Evolutionary conservation across 2,888 invertebrate species (phyloP).

Genomic region (Mylabris sibirica): DNA sequence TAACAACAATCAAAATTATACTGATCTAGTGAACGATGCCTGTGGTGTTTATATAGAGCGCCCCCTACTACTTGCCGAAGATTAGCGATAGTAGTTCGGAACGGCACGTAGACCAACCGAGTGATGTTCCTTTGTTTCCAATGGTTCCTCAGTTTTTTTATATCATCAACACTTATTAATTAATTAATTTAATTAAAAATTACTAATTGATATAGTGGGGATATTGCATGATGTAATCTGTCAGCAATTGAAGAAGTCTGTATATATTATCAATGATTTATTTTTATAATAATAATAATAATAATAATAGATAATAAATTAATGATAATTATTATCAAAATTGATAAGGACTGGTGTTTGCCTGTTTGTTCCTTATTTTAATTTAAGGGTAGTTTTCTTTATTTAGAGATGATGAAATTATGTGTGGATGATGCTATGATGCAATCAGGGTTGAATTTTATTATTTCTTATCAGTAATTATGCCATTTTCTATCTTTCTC

Average conservation of each 20-base stretch:
- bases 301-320: too few species aligned
- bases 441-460: slow-evolving; percentile 2
- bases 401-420: background rate
- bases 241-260: background rate
- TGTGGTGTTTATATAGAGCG: slow-evolving; percentile 38
- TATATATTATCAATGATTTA: background rate
- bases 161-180: too few species aligned
- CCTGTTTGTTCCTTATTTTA: too few species aligned
- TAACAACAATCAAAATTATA: slow-evolving; percentile 27
- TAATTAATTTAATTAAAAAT: too few species aligned
- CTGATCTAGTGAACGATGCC: slow-evolving; percentile 31
- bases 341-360: too few species aligned
- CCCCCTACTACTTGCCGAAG: slow-evolving; percentile 28
- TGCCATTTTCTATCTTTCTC: too few species aligned
- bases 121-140: slow-evolving; percentile 42
- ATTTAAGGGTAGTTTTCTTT: too few species aligned
- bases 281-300: background rate
- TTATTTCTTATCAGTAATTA: too few species aligned
- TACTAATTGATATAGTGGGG: background rate
- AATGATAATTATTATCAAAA: too few species aligned
- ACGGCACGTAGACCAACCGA: slow-evolving; percentile 38
- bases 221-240: slow-evolving; percentile 17
- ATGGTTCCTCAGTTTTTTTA: slow-evolving; percentile 2
- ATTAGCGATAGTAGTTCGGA: slow-evolving; percentile 22
- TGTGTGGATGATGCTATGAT: slow-evolving; percentile 2